Evolutionary conservation across 1,140 invertebrate species (phyloP).

Genomic region (Holotrichia oblita): DNA sequence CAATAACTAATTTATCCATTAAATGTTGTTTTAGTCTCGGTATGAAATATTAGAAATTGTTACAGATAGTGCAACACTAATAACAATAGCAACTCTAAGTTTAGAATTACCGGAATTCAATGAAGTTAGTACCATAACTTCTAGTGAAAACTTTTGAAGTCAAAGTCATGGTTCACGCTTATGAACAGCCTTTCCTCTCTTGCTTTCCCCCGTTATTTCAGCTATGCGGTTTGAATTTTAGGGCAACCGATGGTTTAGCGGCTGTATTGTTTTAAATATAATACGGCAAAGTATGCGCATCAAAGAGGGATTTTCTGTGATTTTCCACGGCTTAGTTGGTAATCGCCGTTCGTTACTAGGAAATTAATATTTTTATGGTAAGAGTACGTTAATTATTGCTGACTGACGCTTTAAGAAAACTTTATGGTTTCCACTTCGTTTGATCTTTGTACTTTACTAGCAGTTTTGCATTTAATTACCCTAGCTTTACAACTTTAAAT

Average conservation of each 20-base stretch:
- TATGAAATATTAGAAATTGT: conserved; percentile 37
- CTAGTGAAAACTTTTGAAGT: conserved; percentile 32
- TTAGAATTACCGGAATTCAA: conserved; percentile 41
- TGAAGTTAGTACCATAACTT: conserved; percentile 39
- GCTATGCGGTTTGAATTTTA: conserved; percentile 23
- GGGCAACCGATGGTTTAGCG: conserved; percentile 22
- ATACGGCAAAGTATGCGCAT: not conserved
- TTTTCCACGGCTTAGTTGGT: not conserved
- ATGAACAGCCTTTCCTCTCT: conserved; percentile 36
- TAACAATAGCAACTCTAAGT: conserved; percentile 39
- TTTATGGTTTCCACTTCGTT: conserved; percentile 27
- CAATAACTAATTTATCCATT: conserved; percentile 14
- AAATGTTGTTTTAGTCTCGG: not conserved
- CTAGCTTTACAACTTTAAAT: not conserved
- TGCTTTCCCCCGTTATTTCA: conserved; percentile 22
- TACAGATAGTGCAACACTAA: conserved; percentile 35
- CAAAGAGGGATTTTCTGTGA: not conserved
- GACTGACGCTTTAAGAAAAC: conserved; percentile 7
- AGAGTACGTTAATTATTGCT: conserved; percentile 1
- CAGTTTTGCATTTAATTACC: conserved; percentile 22
- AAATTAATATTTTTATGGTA: conserved; percentile 1
- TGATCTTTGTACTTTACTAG: conserved; percentile 14
- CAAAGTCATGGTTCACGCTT: conserved; percentile 42
- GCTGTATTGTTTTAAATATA: conserved; percentile 28
- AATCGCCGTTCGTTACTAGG: conserved; percentile 10